Evolutionary conservation across 2,113 vertebrate genomes (phyloP).

Genomic region (Phasianus colchicus): DNA sequence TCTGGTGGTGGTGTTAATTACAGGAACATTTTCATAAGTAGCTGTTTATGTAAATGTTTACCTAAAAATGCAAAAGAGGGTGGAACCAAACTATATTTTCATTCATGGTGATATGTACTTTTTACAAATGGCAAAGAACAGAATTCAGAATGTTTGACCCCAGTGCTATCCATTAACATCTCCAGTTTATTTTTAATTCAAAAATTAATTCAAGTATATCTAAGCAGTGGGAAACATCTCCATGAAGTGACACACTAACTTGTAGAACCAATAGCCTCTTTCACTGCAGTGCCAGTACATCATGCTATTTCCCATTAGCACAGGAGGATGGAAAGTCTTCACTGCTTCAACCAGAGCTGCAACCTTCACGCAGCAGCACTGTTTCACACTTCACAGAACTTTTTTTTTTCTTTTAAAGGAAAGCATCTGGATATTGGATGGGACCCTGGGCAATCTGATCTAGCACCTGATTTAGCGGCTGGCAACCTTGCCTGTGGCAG

Average conservation of each 20-base stretch:
- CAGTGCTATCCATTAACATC: neutral
- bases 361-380: neutral
- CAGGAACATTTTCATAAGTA: neutral
- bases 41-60: neutral
- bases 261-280: neutral
- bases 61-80: neutral
- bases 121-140: neutral
- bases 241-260: neutral
- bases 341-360: neutral
- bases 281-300: neutral
- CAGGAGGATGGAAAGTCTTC: neutral
- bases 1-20: neutral
- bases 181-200: neutral
- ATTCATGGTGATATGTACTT: neutral
- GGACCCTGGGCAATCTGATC: no score
- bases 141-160: neutral
- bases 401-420: neutral
- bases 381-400: neutral
- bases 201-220: neutral
- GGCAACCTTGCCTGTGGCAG: no score
- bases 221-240: neutral
- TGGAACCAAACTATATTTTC: neutral
- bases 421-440: neutral
- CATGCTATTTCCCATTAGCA: neutral
- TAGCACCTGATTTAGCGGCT: no score